These are phyloP conservation scores for Hecatera dysodea DNA, from an alignment of 2,888 invertebrate genomes.

Conservation along the genomic window DNA sequence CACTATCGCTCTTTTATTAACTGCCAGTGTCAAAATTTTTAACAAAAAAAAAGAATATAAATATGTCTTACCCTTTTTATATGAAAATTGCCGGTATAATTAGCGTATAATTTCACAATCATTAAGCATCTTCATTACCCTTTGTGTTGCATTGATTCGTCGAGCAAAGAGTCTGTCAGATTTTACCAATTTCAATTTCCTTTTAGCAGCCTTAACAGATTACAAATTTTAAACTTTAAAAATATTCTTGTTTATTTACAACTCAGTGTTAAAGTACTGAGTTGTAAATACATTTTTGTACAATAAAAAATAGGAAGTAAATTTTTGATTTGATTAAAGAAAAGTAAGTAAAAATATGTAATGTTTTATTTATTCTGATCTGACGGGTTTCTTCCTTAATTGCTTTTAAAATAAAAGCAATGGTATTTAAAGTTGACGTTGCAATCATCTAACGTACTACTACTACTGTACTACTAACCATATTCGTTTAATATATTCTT, in stretches of 20 bases:
- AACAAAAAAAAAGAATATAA: not conserved
- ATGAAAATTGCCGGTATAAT: constrained; percentile 5
- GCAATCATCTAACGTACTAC: not conserved
- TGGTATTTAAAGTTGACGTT: not conserved
- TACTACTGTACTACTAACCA: not conserved
- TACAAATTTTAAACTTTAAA: constrained; percentile 32
- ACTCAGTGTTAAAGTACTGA: too few relatives aligned
- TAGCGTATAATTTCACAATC: constrained; percentile 44
- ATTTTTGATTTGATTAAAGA: not conserved
- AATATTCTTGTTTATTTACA: constrained; percentile 17
- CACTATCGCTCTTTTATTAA: too few relatives aligned
- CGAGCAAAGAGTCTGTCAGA: constrained; percentile 60
- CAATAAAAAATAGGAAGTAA: not conserved
- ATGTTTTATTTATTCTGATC: too few relatives aligned
- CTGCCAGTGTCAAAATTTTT: too few relatives aligned
- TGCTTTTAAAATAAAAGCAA: not conserved
- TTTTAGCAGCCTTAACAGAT: constrained; percentile 28
- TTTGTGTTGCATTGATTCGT: constrained; percentile 61
- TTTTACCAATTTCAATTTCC: constrained; percentile 59
- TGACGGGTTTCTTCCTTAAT: too few relatives aligned
- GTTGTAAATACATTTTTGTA: not conserved
- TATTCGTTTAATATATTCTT: not conserved
- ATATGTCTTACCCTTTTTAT: not conserved
- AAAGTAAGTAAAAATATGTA: not conserved
- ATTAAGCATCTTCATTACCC: constrained; percentile 61